phyloP scores from a whole-genome alignment of 2,113 vertebrate species.

The Pungitius pungitius region DNA sequence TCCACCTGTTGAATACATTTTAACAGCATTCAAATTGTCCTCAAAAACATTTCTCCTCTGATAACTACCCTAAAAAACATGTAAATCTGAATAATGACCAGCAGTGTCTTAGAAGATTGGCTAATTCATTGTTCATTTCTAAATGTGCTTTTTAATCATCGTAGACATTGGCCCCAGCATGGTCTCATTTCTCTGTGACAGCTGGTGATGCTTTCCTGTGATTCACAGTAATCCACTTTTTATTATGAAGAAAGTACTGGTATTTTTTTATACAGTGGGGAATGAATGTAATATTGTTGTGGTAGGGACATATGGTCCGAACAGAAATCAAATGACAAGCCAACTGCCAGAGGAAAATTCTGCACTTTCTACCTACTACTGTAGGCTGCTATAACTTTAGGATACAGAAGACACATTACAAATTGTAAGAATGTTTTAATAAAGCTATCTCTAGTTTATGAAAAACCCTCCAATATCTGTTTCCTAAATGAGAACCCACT shows the following conservation, averaged over 20 bases:
- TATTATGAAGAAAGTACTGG: slow-evolving; percentile 97
- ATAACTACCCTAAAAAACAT: background rate
- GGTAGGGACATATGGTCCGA: slow-evolving; percentile 81
- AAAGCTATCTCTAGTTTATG: background rate
- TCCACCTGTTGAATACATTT: slow-evolving; percentile 56
- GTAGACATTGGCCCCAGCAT: slow-evolving; percentile 83
- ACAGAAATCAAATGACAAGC: slow-evolving; percentile 51
- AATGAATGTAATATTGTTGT: slow-evolving; percentile 81
- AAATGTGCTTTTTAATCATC: slow-evolving; percentile 89
- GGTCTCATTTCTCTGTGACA: slow-evolving; percentile 96
- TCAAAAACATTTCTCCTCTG: background rate
- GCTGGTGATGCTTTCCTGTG: slow-evolving; percentile 94
- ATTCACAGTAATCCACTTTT: slow-evolving; percentile 99
- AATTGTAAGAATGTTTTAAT: slow-evolving; percentile 26
- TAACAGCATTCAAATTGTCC: background rate
- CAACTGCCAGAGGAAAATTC: slow-evolving; percentile 29
- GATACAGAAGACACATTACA: slow-evolving; percentile 5
- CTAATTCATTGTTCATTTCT: slow-evolving; percentile 85
- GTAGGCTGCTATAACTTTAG: background rate
- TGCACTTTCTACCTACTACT: slow-evolving; percentile 4
- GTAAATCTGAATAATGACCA: background rate
- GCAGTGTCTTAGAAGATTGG: slow-evolving; percentile 68
- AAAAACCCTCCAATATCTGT: background rate
- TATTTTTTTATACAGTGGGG: slow-evolving; percentile 88
- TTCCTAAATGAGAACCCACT: background rate